Conservation (phyloP, 1,140 invertebrate species). For the Drosophila bocqueti region DNA sequence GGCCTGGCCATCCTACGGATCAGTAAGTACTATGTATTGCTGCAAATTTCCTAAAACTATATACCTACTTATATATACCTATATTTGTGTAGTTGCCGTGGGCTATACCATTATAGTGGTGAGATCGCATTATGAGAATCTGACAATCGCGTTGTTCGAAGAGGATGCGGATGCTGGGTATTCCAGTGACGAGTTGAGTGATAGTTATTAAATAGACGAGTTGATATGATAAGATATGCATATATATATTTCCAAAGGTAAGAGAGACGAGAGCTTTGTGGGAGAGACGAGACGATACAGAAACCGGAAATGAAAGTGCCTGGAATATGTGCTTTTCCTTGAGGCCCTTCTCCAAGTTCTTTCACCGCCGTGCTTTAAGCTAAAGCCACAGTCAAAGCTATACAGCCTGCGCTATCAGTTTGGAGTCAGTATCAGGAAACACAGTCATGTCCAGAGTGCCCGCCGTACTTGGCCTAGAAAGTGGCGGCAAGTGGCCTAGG, state of each 20-base stretch:
- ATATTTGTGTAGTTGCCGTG: slow-evolving; percentile 3
- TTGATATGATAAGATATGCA: too few species aligned
- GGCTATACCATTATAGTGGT: slow-evolving; percentile 30
- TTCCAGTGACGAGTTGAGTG: not conserved
- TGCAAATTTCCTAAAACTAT: not conserved
- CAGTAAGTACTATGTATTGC: not conserved
- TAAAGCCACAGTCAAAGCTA: not conserved
- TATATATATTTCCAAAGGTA: not conserved
- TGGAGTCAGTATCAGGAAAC: not conserved
- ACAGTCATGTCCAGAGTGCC: not conserved
- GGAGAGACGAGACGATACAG: not conserved
- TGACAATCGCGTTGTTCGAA: not conserved
- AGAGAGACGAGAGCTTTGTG: not conserved
- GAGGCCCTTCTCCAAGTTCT: too few species aligned
- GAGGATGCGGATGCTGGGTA: not conserved
- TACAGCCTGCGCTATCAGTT: not conserved
- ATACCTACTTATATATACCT: too few species aligned
- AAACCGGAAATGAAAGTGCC: not conserved
- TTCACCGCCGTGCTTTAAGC: not conserved
- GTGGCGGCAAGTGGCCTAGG: slow-evolving; percentile 3
- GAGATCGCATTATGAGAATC: slow-evolving; percentile 22
- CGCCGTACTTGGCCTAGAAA: slow-evolving; percentile 36
- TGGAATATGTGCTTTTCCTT: not conserved
- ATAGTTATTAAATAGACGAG: not conserved
- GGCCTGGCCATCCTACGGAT: slow-evolving; percentile 5